Conservation (phyloP, 2,113 vertebrate genomes). For the Pseudorhombus dupliciocellatus region DNA sequence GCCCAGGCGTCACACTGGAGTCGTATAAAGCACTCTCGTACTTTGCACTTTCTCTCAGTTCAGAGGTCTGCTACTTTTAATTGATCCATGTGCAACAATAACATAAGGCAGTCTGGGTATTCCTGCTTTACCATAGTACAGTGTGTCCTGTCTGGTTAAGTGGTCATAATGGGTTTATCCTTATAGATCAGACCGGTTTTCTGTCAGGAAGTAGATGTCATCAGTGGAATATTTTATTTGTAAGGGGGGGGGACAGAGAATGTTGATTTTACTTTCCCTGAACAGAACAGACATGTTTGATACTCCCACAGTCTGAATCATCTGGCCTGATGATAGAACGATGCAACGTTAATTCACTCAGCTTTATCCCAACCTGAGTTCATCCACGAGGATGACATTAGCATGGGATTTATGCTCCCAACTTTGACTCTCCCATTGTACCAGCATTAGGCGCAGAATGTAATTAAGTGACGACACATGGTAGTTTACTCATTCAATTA, state of each 20-base stretch:
- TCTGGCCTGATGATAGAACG: not conserved
- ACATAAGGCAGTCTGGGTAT: conserved; percentile 23
- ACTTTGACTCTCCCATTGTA: conserved; percentile 1
- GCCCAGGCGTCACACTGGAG: conserved; percentile 82
- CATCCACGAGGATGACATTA: conserved; percentile 17
- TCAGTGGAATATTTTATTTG: not conserved
- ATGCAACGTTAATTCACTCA: not conserved
- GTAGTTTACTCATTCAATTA: conserved; percentile 34
- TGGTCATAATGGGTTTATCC: not conserved
- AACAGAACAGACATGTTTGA: not conserved
- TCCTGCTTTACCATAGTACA: conserved; percentile 5
- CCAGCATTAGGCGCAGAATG: conserved; percentile 15
- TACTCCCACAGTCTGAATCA: not conserved
- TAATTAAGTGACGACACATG: conserved; percentile 25
- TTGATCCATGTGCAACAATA: conserved; percentile 59
- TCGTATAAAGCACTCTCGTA: conserved; percentile 88
- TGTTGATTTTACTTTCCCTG: not conserved
- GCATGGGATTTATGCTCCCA: not conserved
- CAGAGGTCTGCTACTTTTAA: conserved; percentile 75
- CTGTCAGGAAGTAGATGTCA: not conserved
- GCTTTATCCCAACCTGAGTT: not conserved
- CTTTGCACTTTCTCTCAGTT: conserved; percentile 84
- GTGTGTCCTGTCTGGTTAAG: not conserved
- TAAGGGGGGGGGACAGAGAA: no score
- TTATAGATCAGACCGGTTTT: not conserved